Conservation (phyloP, 2,113 vertebrate species). For the Lophius piscatorius region DNA sequence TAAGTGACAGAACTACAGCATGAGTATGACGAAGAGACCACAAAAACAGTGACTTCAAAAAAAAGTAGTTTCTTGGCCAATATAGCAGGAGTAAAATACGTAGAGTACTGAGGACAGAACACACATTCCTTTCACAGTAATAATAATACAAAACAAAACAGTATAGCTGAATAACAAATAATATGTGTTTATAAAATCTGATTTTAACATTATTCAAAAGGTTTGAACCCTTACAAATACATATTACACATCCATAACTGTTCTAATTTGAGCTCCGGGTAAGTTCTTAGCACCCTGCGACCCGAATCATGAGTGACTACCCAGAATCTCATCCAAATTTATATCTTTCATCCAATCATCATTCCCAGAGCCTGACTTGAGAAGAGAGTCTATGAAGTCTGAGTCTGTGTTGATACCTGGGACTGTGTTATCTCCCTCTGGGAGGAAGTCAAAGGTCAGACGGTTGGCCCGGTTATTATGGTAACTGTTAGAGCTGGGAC, state of each 20-base stretch:
- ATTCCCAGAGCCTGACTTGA: slow-evolving; percentile 94
- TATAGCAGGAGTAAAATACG: slow-evolving; percentile 46
- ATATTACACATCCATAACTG: slow-evolving; percentile 27
- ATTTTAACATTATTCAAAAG: slow-evolving; percentile 64
- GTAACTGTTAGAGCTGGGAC: slow-evolving; percentile 79
- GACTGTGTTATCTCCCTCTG: slow-evolving; percentile 89
- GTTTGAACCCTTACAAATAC: no score
- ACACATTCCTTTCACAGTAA: slow-evolving; percentile 85
- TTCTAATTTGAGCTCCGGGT: slow-evolving; percentile 23
- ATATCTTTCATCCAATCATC: slow-evolving; percentile 99
- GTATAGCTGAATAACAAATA: slow-evolving; percentile 68
- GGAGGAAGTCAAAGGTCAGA: slow-evolving; percentile 92
- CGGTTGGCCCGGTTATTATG: slow-evolving; percentile 85
- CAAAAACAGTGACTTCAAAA: slow-evolving; percentile 39
- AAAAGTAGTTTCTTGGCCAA: slow-evolving; percentile 45
- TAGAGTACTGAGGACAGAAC: slow-evolving; percentile 80
- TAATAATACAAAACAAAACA: slow-evolving; percentile 85
- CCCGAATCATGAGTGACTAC: slow-evolving; percentile 84
- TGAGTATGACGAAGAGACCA: slow-evolving; percentile 41
- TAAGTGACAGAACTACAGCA: slow-evolving; percentile 43
- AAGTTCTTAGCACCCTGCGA: slow-evolving; percentile 16
- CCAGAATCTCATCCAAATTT: slow-evolving; percentile 96
- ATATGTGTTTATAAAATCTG: slow-evolving; percentile 69
- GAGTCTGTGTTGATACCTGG: slow-evolving; percentile 92
- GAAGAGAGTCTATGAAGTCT: slow-evolving; percentile 95